A percentile compares a stretch with the other conserved stretches of the same genome.
Evolutionary conservation across 2,888 invertebrate genomes (phyloP).

Genomic region (Dorcus hopei): DNA sequence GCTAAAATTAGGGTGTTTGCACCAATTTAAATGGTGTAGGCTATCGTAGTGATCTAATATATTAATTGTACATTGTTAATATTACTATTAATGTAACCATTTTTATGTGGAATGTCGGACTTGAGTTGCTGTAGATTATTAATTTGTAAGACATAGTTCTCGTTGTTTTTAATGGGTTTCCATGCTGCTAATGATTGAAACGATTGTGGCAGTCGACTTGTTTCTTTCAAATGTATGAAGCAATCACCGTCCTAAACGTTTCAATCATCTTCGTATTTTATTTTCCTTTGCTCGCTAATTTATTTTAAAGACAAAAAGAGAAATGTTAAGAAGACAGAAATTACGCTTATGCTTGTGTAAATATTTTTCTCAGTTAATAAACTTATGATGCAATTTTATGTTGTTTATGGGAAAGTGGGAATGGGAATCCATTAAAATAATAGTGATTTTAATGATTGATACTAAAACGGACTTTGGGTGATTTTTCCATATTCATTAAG

Average conservation of each 20-base stretch:
- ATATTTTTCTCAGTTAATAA: too few relatives aligned
- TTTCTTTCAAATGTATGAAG: too few relatives aligned
- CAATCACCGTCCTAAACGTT: too few relatives aligned
- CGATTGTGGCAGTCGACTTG: too few relatives aligned
- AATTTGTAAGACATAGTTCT: conserved; percentile 11
- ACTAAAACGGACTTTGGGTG: not conserved
- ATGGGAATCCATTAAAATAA: not conserved
- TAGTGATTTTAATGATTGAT: not conserved
- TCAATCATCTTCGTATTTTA: too few relatives aligned
- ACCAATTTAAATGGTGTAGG: conserved; percentile 46
- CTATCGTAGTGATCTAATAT: conserved; percentile 37
- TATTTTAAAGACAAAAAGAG: too few relatives aligned
- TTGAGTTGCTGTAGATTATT: conserved; percentile 10
- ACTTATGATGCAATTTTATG: too few relatives aligned
- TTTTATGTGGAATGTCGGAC: conserved; percentile 39
- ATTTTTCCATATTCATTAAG: conserved; percentile 5
- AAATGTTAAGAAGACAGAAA: too few relatives aligned
- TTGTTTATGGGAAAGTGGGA: not conserved
- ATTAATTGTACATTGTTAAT: conserved; percentile 34
- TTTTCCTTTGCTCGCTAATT: too few relatives aligned
- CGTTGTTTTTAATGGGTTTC: conserved; percentile 12
- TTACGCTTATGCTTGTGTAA: too few relatives aligned
- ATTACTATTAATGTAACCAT: conserved; percentile 39
- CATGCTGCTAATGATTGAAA: not conserved
- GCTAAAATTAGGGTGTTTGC: conserved; percentile 38